Base-by-base conservation (phyloP, 2,797 vertebrate species). In the Helostoma temminkii region DNA sequence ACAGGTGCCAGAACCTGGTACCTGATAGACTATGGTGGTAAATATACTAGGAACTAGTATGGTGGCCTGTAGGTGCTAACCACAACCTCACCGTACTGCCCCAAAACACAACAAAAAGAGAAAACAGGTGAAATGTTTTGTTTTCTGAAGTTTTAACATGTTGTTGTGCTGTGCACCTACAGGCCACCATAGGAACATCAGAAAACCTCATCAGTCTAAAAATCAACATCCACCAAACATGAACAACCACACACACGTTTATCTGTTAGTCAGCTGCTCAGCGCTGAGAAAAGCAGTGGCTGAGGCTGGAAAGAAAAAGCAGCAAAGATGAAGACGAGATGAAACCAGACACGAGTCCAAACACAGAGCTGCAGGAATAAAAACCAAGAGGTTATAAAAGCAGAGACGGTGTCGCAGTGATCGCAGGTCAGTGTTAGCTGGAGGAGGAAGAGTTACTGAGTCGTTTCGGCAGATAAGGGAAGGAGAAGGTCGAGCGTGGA, bases 221-320 rank as follows among this genome's bases (percentile, higher is more conserved):
- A n/a, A n/a, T n/a, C n/a, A n/a, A 42, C 18, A 41, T 14, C 76
- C 50, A 59, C 15, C 52, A 30, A 67, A 39, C 32, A 41, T 7
- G 15, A 34, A 52, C 61, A 60, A 25, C 32, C 28, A 71, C 54
- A 62, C 25, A 64, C 30, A 50, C 55, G 76, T 49, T 61, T 25
- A 37, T 59, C 48, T 71, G 71, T 90, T 89, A 90, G 84, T 87
- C 60, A 74, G 80, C 82, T 71, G 70, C 73, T 74, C 72, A 50
- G 65, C 18, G 53, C 59, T 25, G 32, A 61, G 56, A 62, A 61
- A 82, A 83, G 83, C 83, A 58, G 56, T 81, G 68, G 48, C 71
- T 62, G 64, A 66, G 50, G 69, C 67, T 81, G 68, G 45, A 82
- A 72, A 42, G 42, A n/a, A 75, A 58, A 81, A 82, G 75, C 72